Base-by-base conservation (phyloP, 53 echinoderm and acorn worm genomes). In the Actinopyga echinites region DNA sequence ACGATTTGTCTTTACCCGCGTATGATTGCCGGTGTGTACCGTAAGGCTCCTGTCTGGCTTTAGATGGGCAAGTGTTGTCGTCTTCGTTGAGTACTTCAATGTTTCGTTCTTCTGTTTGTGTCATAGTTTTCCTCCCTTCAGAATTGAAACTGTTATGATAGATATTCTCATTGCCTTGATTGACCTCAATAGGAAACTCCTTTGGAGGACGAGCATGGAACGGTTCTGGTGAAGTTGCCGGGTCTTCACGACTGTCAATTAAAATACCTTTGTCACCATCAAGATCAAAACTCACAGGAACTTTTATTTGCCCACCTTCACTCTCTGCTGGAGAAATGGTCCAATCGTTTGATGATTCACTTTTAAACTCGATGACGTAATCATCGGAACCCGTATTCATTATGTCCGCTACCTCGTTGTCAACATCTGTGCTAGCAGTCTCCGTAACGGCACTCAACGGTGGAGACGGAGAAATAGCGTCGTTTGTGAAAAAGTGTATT, bases 341-440 rank as follows among this genome's bases (percentile, higher is more conserved):
- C 78, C 78, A 78, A 34, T 78, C 78, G 56, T 54, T 57, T 8
- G 78, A 78, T 11, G 28, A 29, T 21, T 78, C 78, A n/a, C 78
- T 78, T 78, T 78, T 78, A 78, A 78, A 56, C 33, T 78, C 78
- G 34, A 78, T 78, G 0, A 78, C 55, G 34, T 78, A 54, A 33
- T 78, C 78, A 56, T 54, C 55, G 5, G 55, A 56, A 4, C 29
- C 78, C 26, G 49, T 52, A 9, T 52, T 55, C 78, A 78, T 78
- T 21, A 78, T 78, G 57, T 57, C 32, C 21, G 78, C 55, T 26
- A 78, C 78, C 57, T 78, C 78, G 17, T 55, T 55, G 30, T 78
- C 78, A 29, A 19, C 78, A 33, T 49, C 26, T 78, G 49, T 55
- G 19, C 33, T 78, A 9, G 78, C 30, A 28, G n/a, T 55, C 13